A percentile compares a stretch with the other conserved stretches of the same genome.
Conservation (phyloP, 1,140 invertebrate genomes). For the Brachionus asplanchnoidis region DNA sequence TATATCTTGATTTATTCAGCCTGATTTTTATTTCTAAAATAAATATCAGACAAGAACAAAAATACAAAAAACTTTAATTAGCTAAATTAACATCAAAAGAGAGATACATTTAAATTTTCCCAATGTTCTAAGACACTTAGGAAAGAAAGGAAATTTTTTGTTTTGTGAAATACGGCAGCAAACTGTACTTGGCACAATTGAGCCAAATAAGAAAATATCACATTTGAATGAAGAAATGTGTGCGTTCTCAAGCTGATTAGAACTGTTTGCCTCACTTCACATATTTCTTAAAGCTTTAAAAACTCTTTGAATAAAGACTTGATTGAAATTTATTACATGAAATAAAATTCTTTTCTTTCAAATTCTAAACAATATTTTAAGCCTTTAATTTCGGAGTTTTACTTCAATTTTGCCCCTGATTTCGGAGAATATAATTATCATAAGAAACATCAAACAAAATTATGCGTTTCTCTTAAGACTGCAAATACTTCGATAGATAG, state of each 20-base stretch:
- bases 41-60: background rate
- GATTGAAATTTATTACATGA: background rate
- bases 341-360: background rate
- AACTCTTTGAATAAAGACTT: background rate
- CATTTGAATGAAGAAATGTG: background rate
- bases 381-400: background rate
- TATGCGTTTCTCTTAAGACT: constrained; percentile 16
- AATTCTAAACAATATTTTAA: background rate
- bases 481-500: background rate
- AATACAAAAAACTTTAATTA: constrained; percentile 5
- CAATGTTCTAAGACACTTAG: background rate
- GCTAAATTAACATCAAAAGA: background rate
- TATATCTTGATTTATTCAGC: background rate
- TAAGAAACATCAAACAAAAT: constrained; percentile 18
- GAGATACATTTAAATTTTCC: background rate
- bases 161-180: background rate
- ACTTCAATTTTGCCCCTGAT: constrained; percentile 2
- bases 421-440: constrained; percentile 18
- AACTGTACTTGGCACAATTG: background rate
- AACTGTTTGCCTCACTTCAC: background rate
- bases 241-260: background rate
- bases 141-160: background rate
- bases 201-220: background rate
- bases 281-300: background rate
- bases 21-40: background rate